Evolutionary conservation across 2,113 vertebrate species (phyloP).

Genomic region (Pteropus alecto): DNA sequence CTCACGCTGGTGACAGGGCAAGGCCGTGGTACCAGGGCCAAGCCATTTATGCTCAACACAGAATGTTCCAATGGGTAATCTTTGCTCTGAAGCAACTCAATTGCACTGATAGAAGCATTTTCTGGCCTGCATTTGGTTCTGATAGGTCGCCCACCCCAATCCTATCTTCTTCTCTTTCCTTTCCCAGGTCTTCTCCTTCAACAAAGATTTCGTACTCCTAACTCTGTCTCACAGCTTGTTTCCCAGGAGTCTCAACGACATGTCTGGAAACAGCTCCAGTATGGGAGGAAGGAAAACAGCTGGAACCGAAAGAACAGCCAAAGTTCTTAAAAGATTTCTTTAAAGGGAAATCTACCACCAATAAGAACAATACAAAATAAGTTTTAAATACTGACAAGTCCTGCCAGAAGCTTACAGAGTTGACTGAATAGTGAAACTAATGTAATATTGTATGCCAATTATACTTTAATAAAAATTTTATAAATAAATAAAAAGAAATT

Average conservation of each 20-base stretch:
- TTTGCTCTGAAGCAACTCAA: background rate
- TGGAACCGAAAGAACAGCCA: background rate
- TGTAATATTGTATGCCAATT: no score
- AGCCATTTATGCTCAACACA: background rate
- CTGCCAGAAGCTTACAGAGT: background rate
- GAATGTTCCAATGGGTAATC: background rate
- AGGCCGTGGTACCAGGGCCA: background rate
- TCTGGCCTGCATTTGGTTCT: background rate
- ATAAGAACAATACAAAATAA: background rate
- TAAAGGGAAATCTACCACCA: background rate
- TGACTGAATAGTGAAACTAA: background rate
- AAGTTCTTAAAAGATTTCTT: background rate
- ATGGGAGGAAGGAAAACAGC: background rate
- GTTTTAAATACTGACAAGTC: background rate
- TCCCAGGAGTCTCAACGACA: background rate
- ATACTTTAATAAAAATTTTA: no score
- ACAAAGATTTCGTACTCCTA: background rate
- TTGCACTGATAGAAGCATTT: background rate
- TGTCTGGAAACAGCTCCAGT: background rate
- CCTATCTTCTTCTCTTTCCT: background rate
- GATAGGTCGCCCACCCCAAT: background rate
- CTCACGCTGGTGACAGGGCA: background rate
- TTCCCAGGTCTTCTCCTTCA: background rate
- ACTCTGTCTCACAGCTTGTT: background rate
- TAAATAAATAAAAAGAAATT: slow-evolving; percentile 36